phyloP scores from a whole-genome alignment of 2,113 vertebrate genomes.

The Pyxicephalus adspersus region DNA sequence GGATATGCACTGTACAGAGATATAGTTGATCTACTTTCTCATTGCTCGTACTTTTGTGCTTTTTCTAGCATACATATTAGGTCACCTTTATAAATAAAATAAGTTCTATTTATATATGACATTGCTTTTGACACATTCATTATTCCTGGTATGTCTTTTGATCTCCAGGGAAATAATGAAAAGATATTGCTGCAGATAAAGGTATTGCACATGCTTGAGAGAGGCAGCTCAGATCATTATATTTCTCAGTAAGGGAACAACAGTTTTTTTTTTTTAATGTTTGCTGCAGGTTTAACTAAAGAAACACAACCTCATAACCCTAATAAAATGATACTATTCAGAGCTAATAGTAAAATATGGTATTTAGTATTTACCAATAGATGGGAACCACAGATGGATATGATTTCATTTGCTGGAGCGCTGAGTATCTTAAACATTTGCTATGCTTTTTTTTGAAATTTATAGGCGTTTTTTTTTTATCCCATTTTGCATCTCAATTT shows the following conservation, averaged over 20 bases:
- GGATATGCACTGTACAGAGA: too few relatives aligned
- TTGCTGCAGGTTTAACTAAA: neutral
- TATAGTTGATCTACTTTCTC: too few relatives aligned
- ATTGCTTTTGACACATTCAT: slow-evolving; percentile 23
- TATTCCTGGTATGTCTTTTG: slow-evolving; percentile 4
- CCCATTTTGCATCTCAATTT: too few relatives aligned
- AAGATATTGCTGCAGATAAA: slow-evolving; percentile 26
- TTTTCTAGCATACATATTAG: neutral
- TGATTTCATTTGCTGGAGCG: neutral
- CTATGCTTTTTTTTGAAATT: too few relatives aligned
- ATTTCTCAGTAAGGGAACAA: neutral
- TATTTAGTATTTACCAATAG: too few relatives aligned
- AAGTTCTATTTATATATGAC: slow-evolving; percentile 15
- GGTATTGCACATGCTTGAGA: slow-evolving; percentile 7
- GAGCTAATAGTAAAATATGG: too few relatives aligned
- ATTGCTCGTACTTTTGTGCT: too few relatives aligned
- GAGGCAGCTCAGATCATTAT: slow-evolving; percentile 6
- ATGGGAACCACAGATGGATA: neutral
- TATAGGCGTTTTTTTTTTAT: neutral
- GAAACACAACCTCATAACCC: too few relatives aligned
- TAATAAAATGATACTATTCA: too few relatives aligned
- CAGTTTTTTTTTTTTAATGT: neutral
- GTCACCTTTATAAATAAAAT: neutral
- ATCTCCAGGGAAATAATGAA: slow-evolving; percentile 32
- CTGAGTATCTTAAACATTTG: too few relatives aligned